phyloP scores from a whole-genome alignment of 1,140 invertebrate species.

The Yoshiicerus persimilis region DNA sequence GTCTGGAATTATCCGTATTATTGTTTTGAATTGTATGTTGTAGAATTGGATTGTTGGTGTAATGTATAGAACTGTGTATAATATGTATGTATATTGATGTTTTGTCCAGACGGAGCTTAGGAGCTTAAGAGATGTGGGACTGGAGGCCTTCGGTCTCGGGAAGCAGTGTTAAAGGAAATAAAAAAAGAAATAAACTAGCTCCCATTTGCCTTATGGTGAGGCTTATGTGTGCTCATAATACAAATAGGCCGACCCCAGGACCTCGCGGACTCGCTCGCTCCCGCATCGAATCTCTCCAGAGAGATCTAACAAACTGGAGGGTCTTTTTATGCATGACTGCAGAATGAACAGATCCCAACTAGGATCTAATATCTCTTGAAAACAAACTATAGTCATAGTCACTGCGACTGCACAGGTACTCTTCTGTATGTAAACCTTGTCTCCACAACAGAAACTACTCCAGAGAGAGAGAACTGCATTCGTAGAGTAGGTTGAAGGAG shows the following conservation, averaged over 20 bases:
- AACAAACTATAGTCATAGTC: background rate
- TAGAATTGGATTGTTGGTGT: background rate
- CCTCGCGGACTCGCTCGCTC: constrained; percentile 11
- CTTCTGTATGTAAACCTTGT: background rate
- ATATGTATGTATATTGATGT: background rate
- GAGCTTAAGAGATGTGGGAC: background rate
- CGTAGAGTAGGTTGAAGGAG: no score
- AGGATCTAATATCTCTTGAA: background rate
- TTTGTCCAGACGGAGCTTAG: background rate
- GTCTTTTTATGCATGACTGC: constrained; percentile 19
- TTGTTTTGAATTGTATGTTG: background rate
- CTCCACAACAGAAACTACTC: no score
- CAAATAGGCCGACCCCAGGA: constrained; percentile 35
- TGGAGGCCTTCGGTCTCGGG: background rate
- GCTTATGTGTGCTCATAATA: constrained; percentile 39
- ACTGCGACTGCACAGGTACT: background rate
- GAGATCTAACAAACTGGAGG: constrained; percentile 11
- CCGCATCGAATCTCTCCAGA: background rate
- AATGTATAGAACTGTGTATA: background rate
- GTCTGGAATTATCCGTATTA: background rate
- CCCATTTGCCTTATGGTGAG: constrained; percentile 38
- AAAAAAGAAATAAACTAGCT: constrained; percentile 32
- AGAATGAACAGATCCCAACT: background rate
- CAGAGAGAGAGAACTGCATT: no score
- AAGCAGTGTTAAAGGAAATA: background rate